A percentile compares a stretch with the other conserved stretches of the same genome.
Conservation (phyloP, 2,888 invertebrate species). For the Geophilus truncorum region DNA sequence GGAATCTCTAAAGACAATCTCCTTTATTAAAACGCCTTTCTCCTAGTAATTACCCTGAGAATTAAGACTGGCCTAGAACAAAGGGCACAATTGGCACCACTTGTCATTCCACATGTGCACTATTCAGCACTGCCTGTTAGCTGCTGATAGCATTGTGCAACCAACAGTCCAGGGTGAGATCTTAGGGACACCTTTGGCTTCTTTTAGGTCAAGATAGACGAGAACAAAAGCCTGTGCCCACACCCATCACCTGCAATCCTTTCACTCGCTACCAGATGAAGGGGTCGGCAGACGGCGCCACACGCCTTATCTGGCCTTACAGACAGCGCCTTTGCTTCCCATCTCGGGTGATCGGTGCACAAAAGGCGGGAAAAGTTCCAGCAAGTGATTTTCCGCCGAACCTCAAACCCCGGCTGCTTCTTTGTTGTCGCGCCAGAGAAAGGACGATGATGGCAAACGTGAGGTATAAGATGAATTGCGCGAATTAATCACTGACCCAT, state of each 20-base stretch:
- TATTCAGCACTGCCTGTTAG: neutral
- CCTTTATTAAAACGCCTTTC: conserved; percentile 12
- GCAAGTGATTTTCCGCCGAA: neutral
- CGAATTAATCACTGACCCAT: neutral
- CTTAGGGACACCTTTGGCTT: neutral
- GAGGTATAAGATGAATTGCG: neutral
- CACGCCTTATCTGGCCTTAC: neutral
- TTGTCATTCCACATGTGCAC: conserved; percentile 15
- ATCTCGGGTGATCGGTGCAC: conserved; percentile 10
- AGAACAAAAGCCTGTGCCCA: neutral
- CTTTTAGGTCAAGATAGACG: conserved; percentile 7
- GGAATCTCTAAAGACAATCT: neutral
- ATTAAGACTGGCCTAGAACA: neutral
- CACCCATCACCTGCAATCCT: conserved; percentile 14
- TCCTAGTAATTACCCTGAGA: neutral
- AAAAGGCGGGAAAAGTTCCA: neutral
- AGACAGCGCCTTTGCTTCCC: neutral
- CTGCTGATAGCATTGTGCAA: neutral
- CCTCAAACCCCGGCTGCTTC: neutral
- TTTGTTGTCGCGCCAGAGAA: neutral
- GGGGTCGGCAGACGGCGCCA: conserved; percentile 5
- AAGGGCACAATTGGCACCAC: conserved; percentile 14
- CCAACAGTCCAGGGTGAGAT: conserved; percentile 8
- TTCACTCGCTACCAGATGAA: neutral
- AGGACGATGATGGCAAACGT: neutral